phyloP scores from a whole-genome alignment of 2,113 vertebrate genomes.

The Leucopsar rothschildi region DNA sequence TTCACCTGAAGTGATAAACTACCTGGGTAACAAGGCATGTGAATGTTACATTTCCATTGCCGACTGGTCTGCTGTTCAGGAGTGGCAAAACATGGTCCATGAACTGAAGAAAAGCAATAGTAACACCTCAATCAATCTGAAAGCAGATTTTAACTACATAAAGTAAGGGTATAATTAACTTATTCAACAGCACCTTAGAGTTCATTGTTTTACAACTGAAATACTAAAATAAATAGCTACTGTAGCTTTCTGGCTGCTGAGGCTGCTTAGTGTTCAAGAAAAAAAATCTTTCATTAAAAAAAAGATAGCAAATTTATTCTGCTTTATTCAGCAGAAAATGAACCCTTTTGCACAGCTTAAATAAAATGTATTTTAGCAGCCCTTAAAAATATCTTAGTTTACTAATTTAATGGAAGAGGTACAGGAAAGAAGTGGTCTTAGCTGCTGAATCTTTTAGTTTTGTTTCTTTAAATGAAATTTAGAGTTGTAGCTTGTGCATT shows the following conservation, averaged over 20 bases:
- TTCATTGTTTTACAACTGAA: not conserved
- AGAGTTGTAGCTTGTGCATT: not conserved
- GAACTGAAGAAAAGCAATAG: slow-evolving; percentile 85
- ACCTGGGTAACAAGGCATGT: slow-evolving; percentile 92
- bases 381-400: not conserved
- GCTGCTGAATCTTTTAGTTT: not conserved
- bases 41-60: slow-evolving; percentile 93
- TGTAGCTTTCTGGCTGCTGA: not conserved
- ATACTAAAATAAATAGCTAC: not conserved
- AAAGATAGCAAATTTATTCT: not conserved
- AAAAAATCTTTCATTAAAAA: not conserved
- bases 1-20: slow-evolving; percentile 91
- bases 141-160: slow-evolving; percentile 95
- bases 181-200: not conserved
- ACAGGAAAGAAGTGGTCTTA: not conserved
- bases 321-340: not conserved
- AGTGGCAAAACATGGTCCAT: slow-evolving; percentile 89
- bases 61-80: slow-evolving; percentile 92
- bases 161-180: slow-evolving; percentile 70
- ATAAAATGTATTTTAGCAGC: not conserved
- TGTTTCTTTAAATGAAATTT: not conserved
- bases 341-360: not conserved
- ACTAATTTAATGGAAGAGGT: not conserved
- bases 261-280: not conserved
- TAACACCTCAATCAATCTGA: slow-evolving; percentile 83